Evolutionary conservation across 2,888 invertebrate species (phyloP), one percentile per base, ranked within the genome.

Genomic region (Polietes domitor): DNA sequence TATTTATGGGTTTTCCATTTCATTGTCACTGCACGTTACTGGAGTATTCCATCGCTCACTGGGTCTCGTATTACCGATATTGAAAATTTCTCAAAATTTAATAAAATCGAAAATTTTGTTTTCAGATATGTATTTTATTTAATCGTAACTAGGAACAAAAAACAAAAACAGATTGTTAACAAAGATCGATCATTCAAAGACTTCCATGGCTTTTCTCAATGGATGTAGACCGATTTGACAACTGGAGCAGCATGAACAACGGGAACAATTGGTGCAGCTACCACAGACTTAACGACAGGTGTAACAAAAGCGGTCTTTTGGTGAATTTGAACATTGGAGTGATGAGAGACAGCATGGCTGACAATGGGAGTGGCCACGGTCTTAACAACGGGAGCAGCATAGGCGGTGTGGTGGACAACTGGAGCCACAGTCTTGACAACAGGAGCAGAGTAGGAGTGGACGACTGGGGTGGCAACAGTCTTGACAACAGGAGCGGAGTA

Each of bases 401-500:
- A 7, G 17, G 32, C 32, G 4, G 50, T 50, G 5, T 50, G n/a
- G 5, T 50, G n/a, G n/a, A 50, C 50, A 17, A 50, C 50, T 12
- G 50, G 50, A 17, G 50, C 50, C 1, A 50, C 17, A 7, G 50
- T 50, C 17, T 50, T 50, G 86, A 71, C 41, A 17, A 88, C 86
- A 41, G 84, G 81, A 21, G 77, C 68, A n/a, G 77, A 75, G 37
- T 80, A 77, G 24, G 82, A 82, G 41, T 82, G 77, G 1, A 83
- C 73, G 15, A 80, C 72, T 41, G 82, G 76, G 12, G 50, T 17
- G n/a, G 32, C 32, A 32, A 88, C 71, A 6, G 72, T 65, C 19
- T 94, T 94, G 2, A 94, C 92, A 10, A 94, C 91, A 0, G 86
- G 87, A 55, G 85, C 24, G 24, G 58, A 37, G 0, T 58, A 21